Evolutionary conservation across 2,113 vertebrate genomes (phyloP).

Genomic region (Phyllopteryx taeniolatus): DNA sequence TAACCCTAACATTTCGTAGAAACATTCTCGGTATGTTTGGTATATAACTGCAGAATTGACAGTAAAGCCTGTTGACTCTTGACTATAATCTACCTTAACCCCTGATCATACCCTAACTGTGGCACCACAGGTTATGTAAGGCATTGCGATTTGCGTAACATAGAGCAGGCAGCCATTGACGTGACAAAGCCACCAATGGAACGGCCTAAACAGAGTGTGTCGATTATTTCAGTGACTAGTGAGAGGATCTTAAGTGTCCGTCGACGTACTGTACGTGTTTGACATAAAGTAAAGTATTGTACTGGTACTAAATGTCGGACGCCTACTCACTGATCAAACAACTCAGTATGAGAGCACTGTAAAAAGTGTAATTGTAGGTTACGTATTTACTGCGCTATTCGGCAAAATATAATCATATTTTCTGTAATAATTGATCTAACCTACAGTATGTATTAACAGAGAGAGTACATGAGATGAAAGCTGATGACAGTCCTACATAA

Average conservation of each 20-base stretch:
- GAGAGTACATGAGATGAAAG: conserved; percentile 36
- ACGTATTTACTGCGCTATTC: conserved; percentile 37
- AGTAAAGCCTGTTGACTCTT: neutral
- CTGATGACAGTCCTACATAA: conserved; percentile 48
- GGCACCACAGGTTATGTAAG: conserved; percentile 48
- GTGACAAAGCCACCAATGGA: conserved; percentile 13
- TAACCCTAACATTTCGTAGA: neutral
- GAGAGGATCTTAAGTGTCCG: conserved; percentile 33
- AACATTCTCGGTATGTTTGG: neutral
- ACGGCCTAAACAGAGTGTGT: conserved; percentile 26
- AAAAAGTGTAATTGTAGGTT: conserved; percentile 25
- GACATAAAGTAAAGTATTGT: neutral
- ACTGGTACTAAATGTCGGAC: conserved; percentile 29
- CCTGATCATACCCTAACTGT: neutral
- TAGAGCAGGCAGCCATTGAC: conserved; percentile 27
- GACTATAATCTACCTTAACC: neutral
- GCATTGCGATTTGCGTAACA: conserved; percentile 50
- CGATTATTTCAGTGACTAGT: conserved; percentile 50
- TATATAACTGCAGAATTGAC: neutral
- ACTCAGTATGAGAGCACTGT: conserved; percentile 26
- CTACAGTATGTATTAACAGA: conserved; percentile 27
- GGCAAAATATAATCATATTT: conserved; percentile 46
- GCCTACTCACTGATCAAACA: conserved; percentile 29
- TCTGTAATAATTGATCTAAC: conserved; percentile 33
- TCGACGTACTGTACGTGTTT: conserved; percentile 34